Evolutionary conservation across 2,888 invertebrate species (phyloP), one percentile per base, ranked within the genome.

Genomic region (Cerceris rybyensis): DNA sequence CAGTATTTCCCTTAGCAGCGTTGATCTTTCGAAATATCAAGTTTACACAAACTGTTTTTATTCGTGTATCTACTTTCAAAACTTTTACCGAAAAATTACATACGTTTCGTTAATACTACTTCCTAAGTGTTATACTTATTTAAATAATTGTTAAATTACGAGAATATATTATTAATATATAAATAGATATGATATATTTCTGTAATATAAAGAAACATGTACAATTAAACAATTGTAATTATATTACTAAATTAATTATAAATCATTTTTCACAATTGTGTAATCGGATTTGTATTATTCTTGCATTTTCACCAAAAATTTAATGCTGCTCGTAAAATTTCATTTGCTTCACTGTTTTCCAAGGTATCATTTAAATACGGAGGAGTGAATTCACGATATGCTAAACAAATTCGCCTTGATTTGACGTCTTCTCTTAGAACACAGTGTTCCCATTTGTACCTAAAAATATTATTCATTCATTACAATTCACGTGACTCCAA

Each of bases 361-460:
- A 92, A 86, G 0, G 96, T 97, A 59, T 94, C 94, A 13, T 93
- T 91, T 73, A 97, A 93, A 92, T 97, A 99, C 61, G 96, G 95
- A 0, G 96, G 95, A 0, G 98, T 97, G 86, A 99, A 96, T 93
- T 99, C 99, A 84, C 99, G 94, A 91, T 98, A 98, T 0, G 99
- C 99, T 86, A 99, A 94, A 88, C 99, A 99, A 0, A 99, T 95
- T 87, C 99, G 94, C 74, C 98, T 94, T 11, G 94, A 93, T 0
- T 87, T 90, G 58, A 98, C 95, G 93, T 99, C 98, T 90, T 96
- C 96, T 61, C 98, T 94, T 50, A 98, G 93, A 11, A 99, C 96
- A 69, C 95, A 95, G 93, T 99, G 99, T 89, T 98, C 97, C 97
- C 99, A 99, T 82, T 96, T 95, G 92, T 98, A 98, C 69, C 92